A percentile compares a stretch with the other conserved stretches of the same genome.
Evolutionary conservation across 2,797 vertebrate species (phyloP).

Genomic region (Microcaecilia unicolor): DNA sequence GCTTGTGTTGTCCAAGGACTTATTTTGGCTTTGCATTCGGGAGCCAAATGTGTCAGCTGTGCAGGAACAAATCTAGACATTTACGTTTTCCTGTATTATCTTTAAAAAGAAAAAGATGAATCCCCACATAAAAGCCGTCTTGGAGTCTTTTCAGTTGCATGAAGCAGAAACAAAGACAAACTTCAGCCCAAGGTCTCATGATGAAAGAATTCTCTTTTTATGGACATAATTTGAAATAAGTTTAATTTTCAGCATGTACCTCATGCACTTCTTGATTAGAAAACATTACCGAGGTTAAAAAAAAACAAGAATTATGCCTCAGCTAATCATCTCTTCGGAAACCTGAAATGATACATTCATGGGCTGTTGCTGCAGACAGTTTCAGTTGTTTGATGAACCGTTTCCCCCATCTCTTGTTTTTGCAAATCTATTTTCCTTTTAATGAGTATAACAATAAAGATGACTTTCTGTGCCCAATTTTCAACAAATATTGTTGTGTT

Average conservation of each 20-base stretch:
- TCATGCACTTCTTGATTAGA: constrained; percentile 19
- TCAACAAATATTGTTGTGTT: constrained; percentile 23
- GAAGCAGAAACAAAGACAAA: constrained; percentile 20
- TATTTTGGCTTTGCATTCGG: background rate
- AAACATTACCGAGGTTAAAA: constrained; percentile 15
- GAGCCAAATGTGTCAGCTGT: background rate
- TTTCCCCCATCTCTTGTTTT: constrained; percentile 6
- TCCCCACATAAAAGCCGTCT: constrained; percentile 16
- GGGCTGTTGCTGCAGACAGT: constrained; percentile 14
- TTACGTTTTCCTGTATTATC: constrained; percentile 4
- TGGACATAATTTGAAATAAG: constrained; percentile 27
- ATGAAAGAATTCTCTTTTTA: constrained; percentile 25
- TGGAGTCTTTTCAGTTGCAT: constrained; percentile 7
- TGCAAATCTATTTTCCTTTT: constrained; percentile 26
- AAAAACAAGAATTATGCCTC: background rate
- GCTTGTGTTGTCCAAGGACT: background rate
- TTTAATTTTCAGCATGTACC: constrained; percentile 19
- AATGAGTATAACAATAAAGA: constrained; percentile 26
- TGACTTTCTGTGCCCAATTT: constrained; percentile 21
- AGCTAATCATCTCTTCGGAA: constrained; percentile 10
- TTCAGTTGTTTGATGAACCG: too few species aligned
- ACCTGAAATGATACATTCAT: constrained; percentile 10
- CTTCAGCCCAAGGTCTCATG: constrained; percentile 6
- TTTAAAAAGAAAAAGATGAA: constrained; percentile 7
- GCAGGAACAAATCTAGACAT: background rate